These are phyloP conservation scores for Coregonus clupeaformis DNA, from an alignment of 2,113 vertebrate genomes.

Conservation along the genomic window DNA sequence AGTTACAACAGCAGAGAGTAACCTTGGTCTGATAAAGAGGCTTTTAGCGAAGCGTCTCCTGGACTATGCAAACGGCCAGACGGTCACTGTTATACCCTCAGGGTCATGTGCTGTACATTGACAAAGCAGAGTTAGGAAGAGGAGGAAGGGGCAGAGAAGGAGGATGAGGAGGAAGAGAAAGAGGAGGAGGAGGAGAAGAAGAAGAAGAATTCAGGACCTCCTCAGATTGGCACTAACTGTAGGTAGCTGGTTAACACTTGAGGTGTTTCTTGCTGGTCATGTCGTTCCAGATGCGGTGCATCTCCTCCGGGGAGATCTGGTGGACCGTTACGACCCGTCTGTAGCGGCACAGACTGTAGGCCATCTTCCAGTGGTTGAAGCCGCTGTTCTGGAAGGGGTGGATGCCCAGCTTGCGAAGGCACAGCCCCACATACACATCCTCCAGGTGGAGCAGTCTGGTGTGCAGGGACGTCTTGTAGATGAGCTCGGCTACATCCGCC, in stretches of 20 bases:
- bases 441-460: conserved; percentile 97
- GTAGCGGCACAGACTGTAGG: conserved; percentile 95
- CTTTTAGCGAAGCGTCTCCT: conserved; percentile 19
- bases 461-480: conserved; percentile 95
- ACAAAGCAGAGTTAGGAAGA: background rate
- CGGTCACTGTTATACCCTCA: background rate
- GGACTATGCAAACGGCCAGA: conserved; percentile 8
- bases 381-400: conserved; percentile 98
- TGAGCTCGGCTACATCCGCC: conserved; percentile 92
- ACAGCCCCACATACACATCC: conserved; percentile 95
- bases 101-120: conserved; percentile 21
- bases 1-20: background rate
- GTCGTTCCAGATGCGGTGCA: conserved; percentile 98
- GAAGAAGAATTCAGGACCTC: background rate
- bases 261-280: conserved; percentile 99
- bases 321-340: conserved; percentile 95
- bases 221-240: background rate
- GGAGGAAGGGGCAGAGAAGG: background rate
- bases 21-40: conserved; percentile 32
- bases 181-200: background rate
- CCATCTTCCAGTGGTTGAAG: conserved; percentile 99
- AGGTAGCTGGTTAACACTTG: conserved; percentile 80
- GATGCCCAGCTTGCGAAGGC: conserved; percentile 93
- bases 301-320: conserved; percentile 98
- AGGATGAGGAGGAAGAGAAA: background rate